A percentile compares a stretch with the other conserved stretches of the same genome.
These are phyloP conservation scores for human (Homo sapiens) DNA, from an alignment of 2,113 vertebrate genomes.

Conservation along the genomic window GRCh38 chr6:88805001-88805500, in stretches of 20 bases:
- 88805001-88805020: neutral
- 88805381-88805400: neutral
- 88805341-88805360: neutral
- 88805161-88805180: neutral
- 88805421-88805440: neutral
- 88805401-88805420: neutral
- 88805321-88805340: neutral
- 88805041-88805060: neutral
- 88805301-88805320: neutral
- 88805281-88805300: neutral
- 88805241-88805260: neutral
- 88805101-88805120: neutral
- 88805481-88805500: neutral
- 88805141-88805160: neutral
- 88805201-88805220: neutral
- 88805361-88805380: neutral
- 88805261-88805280: neutral
- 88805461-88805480: neutral
- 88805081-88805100: neutral
- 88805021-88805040: neutral
- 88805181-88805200: neutral
- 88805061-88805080: neutral
- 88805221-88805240: neutral
- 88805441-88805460: neutral
- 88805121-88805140: neutral